Base-by-base conservation (phyloP, 2,797 vertebrate genomes). In the Anguilla megastoma region DNA sequence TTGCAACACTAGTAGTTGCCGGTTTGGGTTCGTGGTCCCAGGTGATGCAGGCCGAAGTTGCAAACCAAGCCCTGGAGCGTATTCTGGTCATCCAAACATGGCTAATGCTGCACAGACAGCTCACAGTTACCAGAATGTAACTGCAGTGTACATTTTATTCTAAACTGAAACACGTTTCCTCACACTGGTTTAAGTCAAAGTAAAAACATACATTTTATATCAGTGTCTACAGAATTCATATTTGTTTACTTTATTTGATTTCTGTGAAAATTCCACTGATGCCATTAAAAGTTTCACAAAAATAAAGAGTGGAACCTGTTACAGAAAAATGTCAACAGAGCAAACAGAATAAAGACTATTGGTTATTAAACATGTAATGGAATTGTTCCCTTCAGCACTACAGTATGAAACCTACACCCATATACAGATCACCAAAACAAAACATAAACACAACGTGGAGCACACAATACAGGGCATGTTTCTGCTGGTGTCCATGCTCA, bases 71-170 rank as follows among this genome's bases (percentile, higher is more conserved):
- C 58, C 54, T 63, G 71, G 56, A 52, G 27, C 8, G 60, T 58
- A 80, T 86, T 79, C 54, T 86, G 80, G 45, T 21, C 86, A 24
- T 12, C 41, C 66, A 79, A 66, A 88, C 79, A 8, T 14, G 52
- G 52, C 52, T 54, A 54, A 54, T 54, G 52, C 52, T 54, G 52
- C 52, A 54, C 52, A 16, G 9, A 14, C 4, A 16, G 33, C 9
- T 36, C 21, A 5, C 4, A 1, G 18, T 36, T 36, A 12, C 30
- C 9, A 41, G 36, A 79, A 41, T 79, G 16, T 41, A 41, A 36
- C 4, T 79, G 74, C 30, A 79, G 41, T 79, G 36, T 16, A 74
- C 12, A 79, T 21, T 14, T 3, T 45, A 41, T 3, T 41, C 6
- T 41, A 79, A 41, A 36, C 12, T 33, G 18, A 79, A 36, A 41